phyloP scores from a whole-genome alignment of 2,113 vertebrate genomes.

The Lepisosteus osseus region DNA sequence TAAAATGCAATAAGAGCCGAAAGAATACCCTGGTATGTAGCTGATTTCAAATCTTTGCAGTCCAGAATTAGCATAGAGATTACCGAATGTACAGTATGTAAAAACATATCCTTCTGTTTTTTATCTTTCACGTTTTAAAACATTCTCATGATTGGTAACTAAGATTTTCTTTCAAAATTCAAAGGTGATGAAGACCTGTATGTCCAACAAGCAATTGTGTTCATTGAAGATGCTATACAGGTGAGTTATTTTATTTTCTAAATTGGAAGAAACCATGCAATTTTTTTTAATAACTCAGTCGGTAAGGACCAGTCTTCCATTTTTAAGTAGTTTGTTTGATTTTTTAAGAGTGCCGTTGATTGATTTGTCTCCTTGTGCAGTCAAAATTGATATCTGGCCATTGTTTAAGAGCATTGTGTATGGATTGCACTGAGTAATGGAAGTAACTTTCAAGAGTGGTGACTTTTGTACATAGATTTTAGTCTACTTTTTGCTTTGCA shows the following conservation, averaged over 20 bases:
- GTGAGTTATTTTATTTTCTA: slow-evolving; percentile 48
- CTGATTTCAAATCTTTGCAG: too few species aligned
- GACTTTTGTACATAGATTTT: background rate
- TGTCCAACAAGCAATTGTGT: slow-evolving; percentile 82
- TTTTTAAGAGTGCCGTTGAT: background rate
- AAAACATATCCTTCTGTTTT: too few species aligned
- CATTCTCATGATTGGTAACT: background rate
- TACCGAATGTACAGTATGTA: too few species aligned
- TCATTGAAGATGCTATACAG: slow-evolving; percentile 91
- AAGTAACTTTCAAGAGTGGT: too few species aligned
- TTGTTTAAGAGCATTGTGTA: background rate
- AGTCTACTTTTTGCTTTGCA: slow-evolving; percentile 38
- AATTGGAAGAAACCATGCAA: background rate
- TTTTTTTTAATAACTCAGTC: background rate
- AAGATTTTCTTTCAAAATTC: background rate
- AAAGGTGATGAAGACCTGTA: slow-evolving; percentile 61
- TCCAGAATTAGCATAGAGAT: too few species aligned
- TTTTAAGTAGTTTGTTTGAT: background rate
- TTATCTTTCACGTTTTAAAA: too few species aligned
- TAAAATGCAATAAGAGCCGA: too few species aligned
- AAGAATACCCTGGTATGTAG: too few species aligned
- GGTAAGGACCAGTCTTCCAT: too few species aligned
- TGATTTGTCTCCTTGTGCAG: too few species aligned
- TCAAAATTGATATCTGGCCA: background rate
- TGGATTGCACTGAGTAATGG: too few species aligned